phyloP scores from a whole-genome alignment of 2,888 invertebrate genomes.

The Trachelus stipa region DNA sequence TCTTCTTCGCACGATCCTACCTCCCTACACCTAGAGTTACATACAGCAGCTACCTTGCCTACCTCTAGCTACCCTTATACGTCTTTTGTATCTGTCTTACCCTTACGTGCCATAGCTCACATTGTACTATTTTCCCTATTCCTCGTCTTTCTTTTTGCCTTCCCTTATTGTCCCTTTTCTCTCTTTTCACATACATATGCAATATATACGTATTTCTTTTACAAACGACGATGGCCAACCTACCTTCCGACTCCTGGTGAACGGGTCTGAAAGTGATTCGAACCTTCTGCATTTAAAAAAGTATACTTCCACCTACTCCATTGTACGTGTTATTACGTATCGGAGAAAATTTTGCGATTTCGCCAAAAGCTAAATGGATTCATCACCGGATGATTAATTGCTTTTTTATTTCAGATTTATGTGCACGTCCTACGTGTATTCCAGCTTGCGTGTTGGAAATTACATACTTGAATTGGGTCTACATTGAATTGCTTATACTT shows the following conservation, averaged over 20 bases:
- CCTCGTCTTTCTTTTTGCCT: background rate
- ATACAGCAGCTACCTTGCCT: background rate
- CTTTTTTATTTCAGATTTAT: background rate
- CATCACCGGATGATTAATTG: background rate
- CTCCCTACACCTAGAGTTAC: background rate
- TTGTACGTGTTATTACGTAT: background rate
- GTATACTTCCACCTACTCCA: background rate
- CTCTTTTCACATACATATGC: background rate
- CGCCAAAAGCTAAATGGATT: background rate
- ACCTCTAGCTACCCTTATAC: background rate
- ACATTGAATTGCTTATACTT: background rate
- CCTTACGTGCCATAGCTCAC: background rate
- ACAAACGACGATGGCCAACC: background rate
- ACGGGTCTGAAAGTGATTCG: background rate
- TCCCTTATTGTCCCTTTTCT: background rate
- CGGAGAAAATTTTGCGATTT: background rate
- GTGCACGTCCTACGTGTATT: background rate
- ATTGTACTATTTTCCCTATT: background rate
- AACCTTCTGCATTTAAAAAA: background rate
- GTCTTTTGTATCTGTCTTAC: background rate
- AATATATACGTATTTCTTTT: background rate
- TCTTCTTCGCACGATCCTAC: background rate
- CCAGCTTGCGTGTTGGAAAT: background rate
- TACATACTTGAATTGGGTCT: background rate
- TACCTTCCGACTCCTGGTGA: background rate